A percentile compares a stretch with the other conserved stretches of the same genome.
These are phyloP conservation scores for Peucedramus taeniatus DNA, from an alignment of 2,113 vertebrate species.

Conservation along the genomic window DNA sequence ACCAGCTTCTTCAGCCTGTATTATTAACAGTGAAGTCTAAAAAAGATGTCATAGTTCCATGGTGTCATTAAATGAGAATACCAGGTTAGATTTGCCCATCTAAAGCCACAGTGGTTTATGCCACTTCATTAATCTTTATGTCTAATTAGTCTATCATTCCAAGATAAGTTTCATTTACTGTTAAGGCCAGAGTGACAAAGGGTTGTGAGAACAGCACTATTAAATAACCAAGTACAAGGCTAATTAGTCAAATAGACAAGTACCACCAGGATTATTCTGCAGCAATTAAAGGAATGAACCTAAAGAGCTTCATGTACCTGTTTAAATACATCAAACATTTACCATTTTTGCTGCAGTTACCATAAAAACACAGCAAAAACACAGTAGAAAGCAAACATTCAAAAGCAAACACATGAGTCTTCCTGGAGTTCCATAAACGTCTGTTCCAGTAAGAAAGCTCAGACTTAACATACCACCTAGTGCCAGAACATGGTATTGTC, in stretches of 20 bases:
- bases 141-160: background rate
- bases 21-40: background rate
- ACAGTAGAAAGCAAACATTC: background rate
- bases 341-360: background rate
- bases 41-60: background rate
- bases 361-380: background rate
- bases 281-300: background rate
- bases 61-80: background rate
- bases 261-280: background rate
- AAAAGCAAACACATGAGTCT: background rate
- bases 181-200: background rate
- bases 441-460: background rate
- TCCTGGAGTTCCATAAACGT: background rate
- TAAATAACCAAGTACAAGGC: background rate
- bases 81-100: background rate
- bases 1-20: background rate
- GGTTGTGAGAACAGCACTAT: background rate
- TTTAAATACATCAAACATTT: background rate
- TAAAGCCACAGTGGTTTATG: background rate
- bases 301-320: background rate
- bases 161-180: background rate
- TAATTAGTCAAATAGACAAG: background rate
- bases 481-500: background rate
- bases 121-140: background rate
- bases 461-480: conserved; percentile 14